Evolutionary conservation across 23 tunicate species (phyloP), one percentile per base, ranked within the genome.

Genomic region (Clavelina lepadiformis): DNA sequence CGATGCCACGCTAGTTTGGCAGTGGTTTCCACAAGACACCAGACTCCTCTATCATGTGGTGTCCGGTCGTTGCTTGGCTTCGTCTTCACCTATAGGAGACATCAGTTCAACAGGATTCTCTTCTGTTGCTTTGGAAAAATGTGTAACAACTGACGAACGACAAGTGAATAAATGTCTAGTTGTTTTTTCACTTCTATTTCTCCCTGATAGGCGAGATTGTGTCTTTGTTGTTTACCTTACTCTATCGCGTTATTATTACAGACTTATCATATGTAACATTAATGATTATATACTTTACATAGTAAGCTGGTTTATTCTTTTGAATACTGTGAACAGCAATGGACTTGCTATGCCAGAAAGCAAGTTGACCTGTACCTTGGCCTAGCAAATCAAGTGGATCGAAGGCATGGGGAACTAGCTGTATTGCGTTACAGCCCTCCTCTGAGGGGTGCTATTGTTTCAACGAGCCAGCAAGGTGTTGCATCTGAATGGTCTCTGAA

Each of bases 1-100:
- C 34, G 71, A 74, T 1, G 18, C 34, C 18, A 31, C 65, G 4
- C 20, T 83, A 44, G 36, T 56, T 6, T 85, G 93, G 93, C 65
- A 67, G 41, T 85, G 93, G 93, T 71, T 69, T 70, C 76, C 93
- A 22, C 4, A 28, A 28, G 46, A 85, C 61, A 64, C 50, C 20
- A 64, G 18, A 26, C 74, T 54, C 4, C 56, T 85, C 33, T 68
- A 54, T 25, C 74, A 85, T 45, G 59, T 85, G 1, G 66, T 49
- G 6, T 35, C 78, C 5, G 83, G 83, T 20, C 8, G 70, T 28
- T 85, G 93, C 51, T 3, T 85, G 51, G 71, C 72, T 3, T 69
- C 82, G 18, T 18, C 73, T 2, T 30, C 71, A 7, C 71, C 77
- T 2, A 1, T 51, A 27, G 51, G 23, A 27, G 66, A 61, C 21